These are phyloP conservation scores for Spialia ferax DNA, from an alignment of 2,888 invertebrate genomes.

Conservation along the genomic window DNA sequence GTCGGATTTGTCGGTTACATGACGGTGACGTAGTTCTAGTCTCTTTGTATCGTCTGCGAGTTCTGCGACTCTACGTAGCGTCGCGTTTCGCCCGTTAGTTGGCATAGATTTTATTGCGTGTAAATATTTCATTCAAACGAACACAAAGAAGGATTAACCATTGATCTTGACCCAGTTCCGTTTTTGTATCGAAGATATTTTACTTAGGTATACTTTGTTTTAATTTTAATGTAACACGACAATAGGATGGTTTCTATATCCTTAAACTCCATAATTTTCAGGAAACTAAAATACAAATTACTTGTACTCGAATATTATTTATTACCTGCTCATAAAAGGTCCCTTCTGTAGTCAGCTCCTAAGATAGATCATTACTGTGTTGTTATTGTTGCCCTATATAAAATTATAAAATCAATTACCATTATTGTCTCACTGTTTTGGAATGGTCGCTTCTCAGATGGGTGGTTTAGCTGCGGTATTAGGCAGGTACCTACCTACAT, in stretches of 20 bases:
- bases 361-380: too few species aligned
- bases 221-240: neutral
- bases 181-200: neutral
- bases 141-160: constrained; percentile 27
- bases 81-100: constrained; percentile 19
- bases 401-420: too few species aligned
- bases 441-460: too few species aligned
- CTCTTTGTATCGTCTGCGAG: constrained; percentile 13
- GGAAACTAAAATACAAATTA: too few species aligned
- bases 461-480: too few species aligned
- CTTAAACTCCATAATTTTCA: constrained; percentile 53
- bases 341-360: too few species aligned
- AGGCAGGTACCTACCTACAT: too few species aligned
- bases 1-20: constrained; percentile 19
- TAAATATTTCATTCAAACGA: constrained; percentile 26
- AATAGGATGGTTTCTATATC: too few species aligned
- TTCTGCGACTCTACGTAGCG: neutral
- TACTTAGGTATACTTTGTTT: neutral
- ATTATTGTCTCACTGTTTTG: too few species aligned
- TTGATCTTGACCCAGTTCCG: constrained; percentile 29
- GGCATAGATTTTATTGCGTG: constrained; percentile 33
- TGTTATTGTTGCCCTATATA: too few species aligned
- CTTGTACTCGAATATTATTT: too few species aligned
- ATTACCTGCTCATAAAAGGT: too few species aligned
- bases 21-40: constrained; percentile 15